Base-by-base conservation (phyloP, 1,140 invertebrate species). In the Scaptomyza pallida region DNA sequence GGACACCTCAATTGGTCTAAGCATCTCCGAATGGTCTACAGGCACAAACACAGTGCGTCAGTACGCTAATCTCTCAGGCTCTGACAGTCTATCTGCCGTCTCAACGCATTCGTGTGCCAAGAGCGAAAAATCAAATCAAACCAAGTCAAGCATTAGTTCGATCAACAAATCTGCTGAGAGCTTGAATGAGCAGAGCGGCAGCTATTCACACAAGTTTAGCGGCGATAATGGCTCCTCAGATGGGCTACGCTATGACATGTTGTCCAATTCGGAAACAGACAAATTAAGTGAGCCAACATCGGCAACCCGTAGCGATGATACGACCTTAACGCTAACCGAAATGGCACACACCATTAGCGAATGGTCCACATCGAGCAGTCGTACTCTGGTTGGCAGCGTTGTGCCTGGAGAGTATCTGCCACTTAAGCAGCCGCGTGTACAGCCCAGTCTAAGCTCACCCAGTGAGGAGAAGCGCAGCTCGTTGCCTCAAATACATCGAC, bases 21-120 rank as follows among this genome's bases (percentile, higher is more conserved):
- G 95, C 70, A 95, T 96, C 80, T 96, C 95, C 1, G 96, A 97
- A 75, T 97, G 95, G 95, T 96, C 95, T 0, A 96, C 95, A 35
- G 95, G 95, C 19, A 96, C 95, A 1, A 96, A 95, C 74, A 96
- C 95, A 0, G 95, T 96, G 0, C 93, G 95, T 12, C 95, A 95
- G 81, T 96, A 94, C 92, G 95, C 93, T 72, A 96, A 93, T 94
- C 92, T 95, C 10, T 95, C 94, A 1, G 93, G 93, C 9, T 94
- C 93, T 3, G 93, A 94, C 72, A 94, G 93, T 73, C 91, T 93
- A 15, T 94, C 93, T 0, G 93, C 92, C 1, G 92, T 94, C 2
- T 94, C 94, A 13, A 93, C 94, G 48, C 89, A 92, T 13, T 92
- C 92, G 0, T 91, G 90, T 57, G 92, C 92, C 6, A 94, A 94